phyloP scores from a whole-genome alignment of 2,888 invertebrate genomes.

The Cerastoderma edule region DNA sequence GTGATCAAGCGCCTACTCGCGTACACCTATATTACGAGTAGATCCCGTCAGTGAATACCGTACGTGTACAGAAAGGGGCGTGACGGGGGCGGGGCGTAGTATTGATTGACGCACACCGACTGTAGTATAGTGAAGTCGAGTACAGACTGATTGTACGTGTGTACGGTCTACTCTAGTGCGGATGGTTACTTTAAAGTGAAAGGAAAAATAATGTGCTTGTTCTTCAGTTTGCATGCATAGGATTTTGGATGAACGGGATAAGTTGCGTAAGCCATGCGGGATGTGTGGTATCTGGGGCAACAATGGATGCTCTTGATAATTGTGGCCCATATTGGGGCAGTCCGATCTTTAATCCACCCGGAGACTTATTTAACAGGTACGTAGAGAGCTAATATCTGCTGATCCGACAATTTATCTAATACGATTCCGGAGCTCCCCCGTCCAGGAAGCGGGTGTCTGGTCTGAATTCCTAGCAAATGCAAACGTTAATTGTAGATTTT shows the following conservation, averaged over 20 bases:
- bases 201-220: constrained; percentile 15
- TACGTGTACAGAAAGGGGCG: too few species aligned
- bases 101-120: constrained; percentile 10
- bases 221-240: constrained; percentile 44
- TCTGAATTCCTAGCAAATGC: too few species aligned
- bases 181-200: constrained; percentile 14
- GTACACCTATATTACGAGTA: too few species aligned
- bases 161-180: too few species aligned
- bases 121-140: too few species aligned
- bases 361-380: neutral
- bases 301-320: constrained; percentile 52
- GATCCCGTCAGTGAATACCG: too few species aligned
- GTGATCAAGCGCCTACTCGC: too few species aligned
- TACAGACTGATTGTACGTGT: too few species aligned
- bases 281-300: constrained; percentile 57
- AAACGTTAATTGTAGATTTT: too few species aligned
- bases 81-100: constrained; percentile 10
- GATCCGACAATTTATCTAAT: constrained; percentile 25
- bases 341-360: constrained; percentile 16
- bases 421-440: too few species aligned
- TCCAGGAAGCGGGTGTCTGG: too few species aligned
- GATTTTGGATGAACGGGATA: constrained; percentile 56
- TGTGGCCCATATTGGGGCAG: constrained; percentile 33
- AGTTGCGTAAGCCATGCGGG: constrained; percentile 62
- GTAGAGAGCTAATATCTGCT: constrained; percentile 31